Conservation (phyloP, 2,113 vertebrate species). For the Chionis minor region DNA sequence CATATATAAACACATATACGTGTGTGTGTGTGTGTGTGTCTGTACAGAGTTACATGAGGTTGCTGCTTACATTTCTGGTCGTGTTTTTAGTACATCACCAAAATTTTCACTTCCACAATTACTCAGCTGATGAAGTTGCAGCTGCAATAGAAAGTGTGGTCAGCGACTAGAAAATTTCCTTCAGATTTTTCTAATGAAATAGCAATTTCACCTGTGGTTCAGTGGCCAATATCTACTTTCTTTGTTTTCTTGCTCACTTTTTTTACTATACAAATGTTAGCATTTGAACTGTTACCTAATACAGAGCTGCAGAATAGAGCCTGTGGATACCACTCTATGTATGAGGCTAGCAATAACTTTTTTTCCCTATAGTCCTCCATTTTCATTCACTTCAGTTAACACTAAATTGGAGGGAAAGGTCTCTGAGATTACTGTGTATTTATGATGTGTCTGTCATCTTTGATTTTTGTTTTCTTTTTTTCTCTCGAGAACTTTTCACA, state of each 20-base stretch:
- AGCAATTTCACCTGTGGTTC: not conserved
- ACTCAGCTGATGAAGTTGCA: not conserved
- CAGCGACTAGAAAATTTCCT: not conserved
- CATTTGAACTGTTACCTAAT: not conserved
- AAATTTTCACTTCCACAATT: not conserved
- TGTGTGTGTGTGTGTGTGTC: rapidly evolving
- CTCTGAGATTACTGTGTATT: not conserved
- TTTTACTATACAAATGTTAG: not conserved
- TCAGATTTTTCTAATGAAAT: not conserved
- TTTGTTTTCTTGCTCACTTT: not conserved
- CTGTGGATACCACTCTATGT: not conserved
- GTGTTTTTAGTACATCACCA: not conserved
- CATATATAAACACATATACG: not conserved
- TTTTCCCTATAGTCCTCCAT: rapidly evolving
- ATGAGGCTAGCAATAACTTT: not conserved
- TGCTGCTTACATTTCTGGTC: not conserved
- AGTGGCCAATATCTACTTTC: not conserved
- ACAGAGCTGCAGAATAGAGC: not conserved
- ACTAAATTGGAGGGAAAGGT: not conserved
- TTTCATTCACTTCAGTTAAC: not conserved
- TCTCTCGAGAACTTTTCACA: not conserved
- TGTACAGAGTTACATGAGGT: not conserved
- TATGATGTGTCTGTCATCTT: not conserved
- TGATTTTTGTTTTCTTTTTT: too few species aligned
- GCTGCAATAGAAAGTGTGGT: not conserved